phyloP scores from a whole-genome alignment of 2,113 vertebrate genomes.

The Periophthalmodon schlosseri region DNA sequence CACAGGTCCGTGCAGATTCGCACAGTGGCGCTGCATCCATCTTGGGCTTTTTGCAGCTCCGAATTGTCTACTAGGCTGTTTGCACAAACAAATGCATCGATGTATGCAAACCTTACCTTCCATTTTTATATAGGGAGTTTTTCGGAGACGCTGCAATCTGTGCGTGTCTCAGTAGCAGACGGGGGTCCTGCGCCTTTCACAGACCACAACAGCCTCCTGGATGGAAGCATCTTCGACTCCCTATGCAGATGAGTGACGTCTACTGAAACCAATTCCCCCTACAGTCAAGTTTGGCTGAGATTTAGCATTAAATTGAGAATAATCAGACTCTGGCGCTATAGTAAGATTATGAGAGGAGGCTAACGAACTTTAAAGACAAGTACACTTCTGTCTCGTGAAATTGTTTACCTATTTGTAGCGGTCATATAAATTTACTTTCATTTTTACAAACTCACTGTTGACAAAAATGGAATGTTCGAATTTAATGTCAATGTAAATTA shows the following conservation, averaged over 20 bases:
- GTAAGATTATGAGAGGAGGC: not conserved
- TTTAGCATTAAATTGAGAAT: slow-evolving; percentile 43
- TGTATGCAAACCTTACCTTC: slow-evolving; percentile 67
- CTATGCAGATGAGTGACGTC: slow-evolving; percentile 77
- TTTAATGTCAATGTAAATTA: no score
- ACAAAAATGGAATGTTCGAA: no score
- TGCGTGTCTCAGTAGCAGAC: slow-evolving; percentile 15
- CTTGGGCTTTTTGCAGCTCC: slow-evolving; percentile 61
- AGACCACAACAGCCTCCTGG: slow-evolving; percentile 40
- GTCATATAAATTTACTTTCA: not conserved
- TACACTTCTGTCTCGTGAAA: not conserved
- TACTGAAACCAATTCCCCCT: slow-evolving; percentile 66
- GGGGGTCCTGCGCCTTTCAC: slow-evolving; percentile 23
- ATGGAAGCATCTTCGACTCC: slow-evolving; percentile 67
- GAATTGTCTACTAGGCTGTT: slow-evolving; percentile 39
- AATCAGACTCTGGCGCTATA: slow-evolving; percentile 8
- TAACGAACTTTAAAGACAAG: not conserved
- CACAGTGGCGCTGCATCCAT: slow-evolving; percentile 70
- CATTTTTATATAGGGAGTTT: slow-evolving; percentile 60
- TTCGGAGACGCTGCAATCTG: slow-evolving; percentile 38
- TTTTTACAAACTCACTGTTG: not conserved
- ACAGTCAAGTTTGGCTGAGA: slow-evolving; percentile 73
- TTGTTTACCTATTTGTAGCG: no score
- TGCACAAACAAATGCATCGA: slow-evolving; percentile 33
- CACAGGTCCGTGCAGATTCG: slow-evolving; percentile 48